Evolutionary conservation across 2,888 invertebrate genomes (phyloP), one percentile per base, ranked within the genome.

Genomic region (Cerastis rubricosa): DNA sequence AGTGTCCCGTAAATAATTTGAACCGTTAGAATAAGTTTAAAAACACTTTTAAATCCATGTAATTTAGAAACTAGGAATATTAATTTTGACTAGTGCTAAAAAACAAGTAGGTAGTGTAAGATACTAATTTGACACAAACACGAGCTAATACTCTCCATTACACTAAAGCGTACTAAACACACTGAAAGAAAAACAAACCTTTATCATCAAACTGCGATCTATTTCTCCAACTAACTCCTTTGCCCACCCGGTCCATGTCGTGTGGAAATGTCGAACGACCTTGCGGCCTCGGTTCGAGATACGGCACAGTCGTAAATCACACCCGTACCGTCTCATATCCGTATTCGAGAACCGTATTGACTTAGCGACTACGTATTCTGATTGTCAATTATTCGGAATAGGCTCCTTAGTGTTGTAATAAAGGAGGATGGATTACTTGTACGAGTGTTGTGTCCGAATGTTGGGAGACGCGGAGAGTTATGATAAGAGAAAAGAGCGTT

Each of bases 251-350:
- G 19, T 25, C 40, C 64, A 65, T 65, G 29, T 67, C 72, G 69
- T 40, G 61, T 47, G 49, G 67, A 70, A 49, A 71, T 64, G 61
- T 61, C 68, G 68, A 49, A 65, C 65, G 66, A 57, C 64, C 80
- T 74, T 54, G 43, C 65, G 66, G 51, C 64, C 80, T 74, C 59
- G 43, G 63, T 25, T 68, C 67, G 66, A 79, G 70, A 85, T 76
- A 76, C 65, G 67, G 49, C 19, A 25, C 29, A 43, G 14, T 71
- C 61, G 69, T 83, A 77, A 88, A 87, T 88, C 82, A 83, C 83
- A 76, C 77, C 75, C 76, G 72, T 25, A 80, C 72, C 77, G 75
- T 65, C 75, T 65, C 59, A 80, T 61, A 63, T 76, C 78, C 81
- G 70, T 81, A 86, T 83, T 83, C 77, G 17, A 22, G 8, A 74